Percentiles rank a stretch among this genome's conserved stretches.
Conservation (phyloP, 2,113 vertebrate species). For the Aix galericulata region DNA sequence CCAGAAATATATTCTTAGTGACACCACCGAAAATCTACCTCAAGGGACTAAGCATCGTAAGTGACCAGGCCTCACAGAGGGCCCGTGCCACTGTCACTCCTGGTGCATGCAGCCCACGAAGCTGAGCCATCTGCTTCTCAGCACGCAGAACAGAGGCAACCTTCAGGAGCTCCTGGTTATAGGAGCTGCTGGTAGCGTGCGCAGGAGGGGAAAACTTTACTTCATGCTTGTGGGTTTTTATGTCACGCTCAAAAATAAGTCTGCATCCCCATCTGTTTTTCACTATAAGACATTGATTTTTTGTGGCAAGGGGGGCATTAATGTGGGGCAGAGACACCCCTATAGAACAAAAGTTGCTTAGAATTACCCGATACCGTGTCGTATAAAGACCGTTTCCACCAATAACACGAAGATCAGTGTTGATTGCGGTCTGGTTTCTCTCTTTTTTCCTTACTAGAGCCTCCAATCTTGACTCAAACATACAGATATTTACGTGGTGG, state of each 20-base stretch:
- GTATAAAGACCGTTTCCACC: neutral
- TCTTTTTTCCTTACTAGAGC: neutral
- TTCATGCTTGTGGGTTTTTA: neutral
- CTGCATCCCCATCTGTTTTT: neutral
- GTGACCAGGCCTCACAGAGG: accelerated
- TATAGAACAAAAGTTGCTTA: neutral
- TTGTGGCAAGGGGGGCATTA: neutral
- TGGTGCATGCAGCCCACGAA: neutral
- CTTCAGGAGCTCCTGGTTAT: neutral
- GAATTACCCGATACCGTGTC: neutral
- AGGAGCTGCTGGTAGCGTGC: neutral
- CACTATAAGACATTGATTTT: neutral
- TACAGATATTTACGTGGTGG: neutral
- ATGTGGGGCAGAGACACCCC: neutral
- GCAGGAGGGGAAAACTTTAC: neutral
- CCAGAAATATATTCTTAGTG: neutral
- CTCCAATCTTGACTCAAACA: neutral
- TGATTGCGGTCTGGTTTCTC: neutral
- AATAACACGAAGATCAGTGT: accelerated
- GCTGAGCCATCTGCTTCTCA: neutral
- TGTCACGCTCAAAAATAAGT: neutral
- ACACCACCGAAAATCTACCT: neutral
- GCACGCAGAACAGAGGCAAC: neutral
- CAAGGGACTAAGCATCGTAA: neutral
- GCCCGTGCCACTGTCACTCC: neutral